A percentile compares a stretch with the other conserved stretches of the same genome.
Evolutionary conservation across 1,140 invertebrate genomes (phyloP).

Genomic region (Vanessa tameamea): DNA sequence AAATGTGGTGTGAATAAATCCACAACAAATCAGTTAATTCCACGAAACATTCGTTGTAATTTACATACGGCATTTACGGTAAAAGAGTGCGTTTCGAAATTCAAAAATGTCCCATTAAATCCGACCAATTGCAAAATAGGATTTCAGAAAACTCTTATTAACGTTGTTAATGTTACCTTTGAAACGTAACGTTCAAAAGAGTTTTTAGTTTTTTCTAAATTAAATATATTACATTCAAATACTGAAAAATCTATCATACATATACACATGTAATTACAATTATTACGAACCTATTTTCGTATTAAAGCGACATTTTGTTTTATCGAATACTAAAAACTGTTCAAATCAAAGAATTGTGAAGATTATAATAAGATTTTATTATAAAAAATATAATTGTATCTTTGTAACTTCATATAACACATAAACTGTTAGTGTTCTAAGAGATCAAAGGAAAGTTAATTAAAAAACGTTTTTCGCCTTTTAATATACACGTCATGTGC

Average conservation of each 20-base stretch:
- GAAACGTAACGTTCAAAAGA: background rate
- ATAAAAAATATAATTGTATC: no score
- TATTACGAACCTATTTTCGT: no score
- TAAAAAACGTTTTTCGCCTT: background rate
- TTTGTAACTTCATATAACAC: no score
- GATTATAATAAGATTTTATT: background rate
- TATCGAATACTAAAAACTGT: no score
- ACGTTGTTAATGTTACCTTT: conserved; percentile 3
- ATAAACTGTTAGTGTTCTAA: no score
- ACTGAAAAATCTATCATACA: no score
- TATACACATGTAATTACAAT: no score
- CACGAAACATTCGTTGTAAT: conserved; percentile 43
- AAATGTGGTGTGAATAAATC: conserved; percentile 45
- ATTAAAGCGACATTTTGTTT: no score
- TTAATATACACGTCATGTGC: background rate
- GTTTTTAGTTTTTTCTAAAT: no score
- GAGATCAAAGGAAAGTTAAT: background rate
- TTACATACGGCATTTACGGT: conserved; percentile 41
- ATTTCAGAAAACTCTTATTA: conserved; percentile 19
- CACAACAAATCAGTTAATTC: conserved; percentile 47
- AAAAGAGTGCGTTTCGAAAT: conserved; percentile 38
- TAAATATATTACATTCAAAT: no score
- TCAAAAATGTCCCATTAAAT: conserved; percentile 39
- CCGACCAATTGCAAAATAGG: conserved; percentile 36
- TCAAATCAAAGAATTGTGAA: no score